Evolutionary conservation across 2,888 invertebrate genomes (phyloP).

Genomic region (Drosophila recens): DNA sequence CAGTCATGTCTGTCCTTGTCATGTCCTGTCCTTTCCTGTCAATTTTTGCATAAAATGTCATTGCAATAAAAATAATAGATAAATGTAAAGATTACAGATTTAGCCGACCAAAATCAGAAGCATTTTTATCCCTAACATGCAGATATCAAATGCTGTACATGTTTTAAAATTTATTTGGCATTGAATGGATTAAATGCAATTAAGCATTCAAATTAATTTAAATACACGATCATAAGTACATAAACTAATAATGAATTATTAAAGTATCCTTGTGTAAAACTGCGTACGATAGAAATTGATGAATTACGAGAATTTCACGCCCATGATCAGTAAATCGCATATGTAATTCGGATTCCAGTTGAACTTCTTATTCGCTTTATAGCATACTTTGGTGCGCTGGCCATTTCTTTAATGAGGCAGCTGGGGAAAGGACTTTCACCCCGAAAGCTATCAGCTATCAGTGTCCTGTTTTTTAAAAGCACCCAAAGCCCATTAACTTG

Average conservation of each 20-base stretch:
- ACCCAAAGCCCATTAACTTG: conserved; percentile 74
- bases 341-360: background rate
- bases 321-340: conserved; percentile 10
- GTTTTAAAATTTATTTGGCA: background rate
- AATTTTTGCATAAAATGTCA: conserved; percentile 52
- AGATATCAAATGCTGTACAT: conserved; percentile 1
- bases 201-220: conserved; percentile 66
- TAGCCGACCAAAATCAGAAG: conserved; percentile 1
- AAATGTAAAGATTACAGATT: conserved; percentile 24
- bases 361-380: conserved; percentile 11
- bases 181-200: conserved; percentile 63
- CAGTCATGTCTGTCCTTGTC: background rate
- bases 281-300: background rate
- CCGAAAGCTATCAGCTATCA: conserved; percentile 28
- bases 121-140: conserved; percentile 20
- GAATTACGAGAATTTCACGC: background rate
- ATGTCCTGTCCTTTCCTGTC: conserved; percentile 13
- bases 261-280: background rate
- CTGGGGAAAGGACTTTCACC: conserved; percentile 27
- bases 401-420: conserved; percentile 55
- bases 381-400: conserved; percentile 12
- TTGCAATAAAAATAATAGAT: conserved; percentile 50
- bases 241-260: background rate
- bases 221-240: background rate
- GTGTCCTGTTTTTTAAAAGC: conserved; percentile 68